These are phyloP conservation scores for Crotalus helleri DNA, from an alignment of 2,113 vertebrate genomes.

Conservation along the genomic window DNA sequence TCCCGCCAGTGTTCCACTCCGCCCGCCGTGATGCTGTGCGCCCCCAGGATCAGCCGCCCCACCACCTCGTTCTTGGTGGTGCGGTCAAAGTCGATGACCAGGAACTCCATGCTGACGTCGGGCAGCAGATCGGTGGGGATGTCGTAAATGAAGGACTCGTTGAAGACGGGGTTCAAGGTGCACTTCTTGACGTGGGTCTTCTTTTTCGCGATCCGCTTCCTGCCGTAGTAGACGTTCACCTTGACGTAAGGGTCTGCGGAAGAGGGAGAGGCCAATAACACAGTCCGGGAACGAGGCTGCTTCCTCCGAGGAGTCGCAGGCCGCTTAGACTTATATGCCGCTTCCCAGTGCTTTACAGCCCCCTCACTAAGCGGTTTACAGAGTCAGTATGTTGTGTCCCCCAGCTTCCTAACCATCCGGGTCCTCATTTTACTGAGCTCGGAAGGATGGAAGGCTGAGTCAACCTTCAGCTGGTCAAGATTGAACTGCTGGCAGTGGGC, in stretches of 20 bases:
- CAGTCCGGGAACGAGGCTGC: background rate
- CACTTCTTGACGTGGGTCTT: slow-evolving; percentile 98
- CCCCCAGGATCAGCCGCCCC: slow-evolving; percentile 86
- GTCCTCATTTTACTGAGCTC: no score
- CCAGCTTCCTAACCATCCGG: no score
- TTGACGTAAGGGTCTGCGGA: slow-evolving; percentile 92
- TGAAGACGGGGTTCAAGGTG: slow-evolving; percentile 94
- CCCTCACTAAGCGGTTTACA: no score
- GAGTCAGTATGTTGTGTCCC: no score
- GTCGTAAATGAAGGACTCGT: slow-evolving; percentile 97
- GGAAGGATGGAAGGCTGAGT: no score
- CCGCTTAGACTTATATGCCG: no score
- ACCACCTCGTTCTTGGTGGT: slow-evolving; percentile 95
- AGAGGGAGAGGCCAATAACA: slow-evolving; percentile 32
- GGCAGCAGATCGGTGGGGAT: slow-evolving; percentile 88
- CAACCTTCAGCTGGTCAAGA: no score
- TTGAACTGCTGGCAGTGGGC: no score
- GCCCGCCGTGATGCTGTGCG: slow-evolving; percentile 74
- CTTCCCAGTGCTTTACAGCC: no score
- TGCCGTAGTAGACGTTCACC: slow-evolving; percentile 94
- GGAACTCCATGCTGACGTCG: slow-evolving; percentile 90
- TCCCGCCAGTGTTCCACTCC: slow-evolving; percentile 88
- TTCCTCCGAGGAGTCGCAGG: background rate
- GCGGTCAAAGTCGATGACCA: slow-evolving; percentile 94
- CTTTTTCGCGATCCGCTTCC: slow-evolving; percentile 96